Evolutionary conservation across 2,888 invertebrate species (phyloP).

Genomic region (Archips crataeganus): DNA sequence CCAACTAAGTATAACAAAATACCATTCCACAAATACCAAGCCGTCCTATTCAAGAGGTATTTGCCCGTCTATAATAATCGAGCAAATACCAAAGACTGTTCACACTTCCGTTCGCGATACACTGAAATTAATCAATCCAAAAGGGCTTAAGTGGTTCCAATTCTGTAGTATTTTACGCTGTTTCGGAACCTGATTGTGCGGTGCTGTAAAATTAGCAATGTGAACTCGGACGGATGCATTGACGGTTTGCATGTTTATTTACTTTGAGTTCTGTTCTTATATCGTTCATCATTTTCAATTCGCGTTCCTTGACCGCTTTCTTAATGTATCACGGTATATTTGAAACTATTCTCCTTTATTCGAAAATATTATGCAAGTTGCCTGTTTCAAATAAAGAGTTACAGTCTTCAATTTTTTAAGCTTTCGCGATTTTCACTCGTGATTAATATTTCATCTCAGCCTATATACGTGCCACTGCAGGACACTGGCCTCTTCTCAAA

Average conservation of each 20-base stretch:
- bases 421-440: too few species aligned
- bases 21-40: conserved; percentile 5
- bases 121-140: background rate
- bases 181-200: background rate
- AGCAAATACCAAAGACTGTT: conserved; percentile 24
- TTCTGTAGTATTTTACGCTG: background rate
- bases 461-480: too few species aligned
- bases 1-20: conserved; percentile 1
- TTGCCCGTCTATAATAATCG: conserved; percentile 14
- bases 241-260: conserved; percentile 39
- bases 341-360: too few species aligned
- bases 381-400: too few species aligned
- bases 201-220: conserved; percentile 32
- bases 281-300: conserved; percentile 13
- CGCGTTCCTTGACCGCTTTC: conserved; percentile 13
- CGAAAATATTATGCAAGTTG: too few species aligned
- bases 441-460: too few species aligned
- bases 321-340: background rate
- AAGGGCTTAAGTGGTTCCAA: background rate
- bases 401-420: too few species aligned
- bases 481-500: too few species aligned
- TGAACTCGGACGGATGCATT: conserved; percentile 37
- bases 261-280: conserved; percentile 32
- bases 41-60: conserved; percentile 14
- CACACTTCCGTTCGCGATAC: conserved; percentile 29